These are phyloP conservation scores for Atethmia centrago DNA, from an alignment of 2,888 invertebrate genomes.

Conservation along the genomic window DNA sequence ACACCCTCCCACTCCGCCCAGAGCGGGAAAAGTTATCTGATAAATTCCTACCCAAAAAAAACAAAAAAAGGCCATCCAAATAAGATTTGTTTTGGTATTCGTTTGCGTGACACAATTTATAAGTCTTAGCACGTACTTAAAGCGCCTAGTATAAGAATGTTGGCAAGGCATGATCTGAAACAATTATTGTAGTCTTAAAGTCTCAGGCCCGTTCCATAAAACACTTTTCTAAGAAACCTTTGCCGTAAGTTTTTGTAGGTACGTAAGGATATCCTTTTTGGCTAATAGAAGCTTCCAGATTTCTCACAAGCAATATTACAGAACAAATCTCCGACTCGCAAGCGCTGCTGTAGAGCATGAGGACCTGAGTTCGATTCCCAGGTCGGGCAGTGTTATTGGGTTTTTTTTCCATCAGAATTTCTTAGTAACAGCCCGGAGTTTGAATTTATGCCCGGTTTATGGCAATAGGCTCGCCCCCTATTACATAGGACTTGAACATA, in stretches of 20 bases:
- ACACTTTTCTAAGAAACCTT: not conserved
- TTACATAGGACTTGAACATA: not conserved
- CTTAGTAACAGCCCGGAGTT: not conserved
- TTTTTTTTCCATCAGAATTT: not conserved
- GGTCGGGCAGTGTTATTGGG: not conserved
- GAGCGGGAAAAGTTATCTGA: no score
- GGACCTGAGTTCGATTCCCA: not conserved
- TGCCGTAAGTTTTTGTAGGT: not conserved
- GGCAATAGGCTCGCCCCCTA: not conserved
- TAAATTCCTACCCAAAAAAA: no score
- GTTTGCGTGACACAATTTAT: not conserved
- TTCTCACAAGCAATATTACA: not conserved
- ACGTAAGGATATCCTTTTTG: not conserved
- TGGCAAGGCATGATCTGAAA: not conserved
- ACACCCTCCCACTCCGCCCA: no score
- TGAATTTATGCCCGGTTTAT: not conserved
- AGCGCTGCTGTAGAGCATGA: not conserved
- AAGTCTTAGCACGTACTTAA: not conserved
- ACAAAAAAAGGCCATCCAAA: not conserved
- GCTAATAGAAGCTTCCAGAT: not conserved
- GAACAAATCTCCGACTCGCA: not conserved
- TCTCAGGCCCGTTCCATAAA: not conserved
- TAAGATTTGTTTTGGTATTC: not conserved
- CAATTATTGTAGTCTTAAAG: not conserved
- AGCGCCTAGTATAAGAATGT: slow-evolving; percentile 23